Base-by-base conservation (phyloP, 2,797 vertebrate genomes). In the Halcyon leucocephala region DNA sequence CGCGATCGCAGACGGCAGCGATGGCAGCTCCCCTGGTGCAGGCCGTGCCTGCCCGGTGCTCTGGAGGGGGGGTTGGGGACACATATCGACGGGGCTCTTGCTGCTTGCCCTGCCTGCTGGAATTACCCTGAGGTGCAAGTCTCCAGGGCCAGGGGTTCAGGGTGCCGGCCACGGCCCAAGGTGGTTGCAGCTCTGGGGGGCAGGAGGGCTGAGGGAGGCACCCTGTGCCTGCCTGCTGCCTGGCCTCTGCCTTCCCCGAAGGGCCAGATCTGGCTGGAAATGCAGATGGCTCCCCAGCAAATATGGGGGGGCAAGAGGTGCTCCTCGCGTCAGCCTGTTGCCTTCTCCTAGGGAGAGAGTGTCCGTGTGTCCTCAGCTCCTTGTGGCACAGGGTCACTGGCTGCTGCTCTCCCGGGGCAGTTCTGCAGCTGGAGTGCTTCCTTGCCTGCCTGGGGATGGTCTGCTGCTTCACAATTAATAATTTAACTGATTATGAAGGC, bases 401-500 rank as follows among this genome's bases (percentile, higher is more conserved):
- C 84, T 77, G 78, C 44, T 55, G 80, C 55, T 86, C 35, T 71
- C 57, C 64, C 67, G 87, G 58, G 78, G 64, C 52, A 67, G 65
- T 60, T 81, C n/a, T 3, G 11, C 77, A 73, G 90, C 62, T 2
- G 4, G 77, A 83, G 48, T 51, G 46, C 20, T 82, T 66, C 20
- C 26, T 31, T 80, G 31, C 65, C 82, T 3, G 11, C 67, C n/a
- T 62, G 72, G 62, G 37, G 57, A 92, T 74, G 80, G 86, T 55
- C 90, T 71, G 85, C 74, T 90, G 90, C 67, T 78, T 97, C 90
- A 39, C n/a, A 94, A 93, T 97, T 95, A 90, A 95, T 97, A 95
- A 96, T 97, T 97, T 92, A 96, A 94, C 41, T 35, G 91, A 86
- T 89, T 95, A 69, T 89, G 90, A 97, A 96, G 96, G 95, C 85